Conservation (phyloP, 2,797 vertebrate genomes). For the Chiloscyllium punctatum region DNA sequence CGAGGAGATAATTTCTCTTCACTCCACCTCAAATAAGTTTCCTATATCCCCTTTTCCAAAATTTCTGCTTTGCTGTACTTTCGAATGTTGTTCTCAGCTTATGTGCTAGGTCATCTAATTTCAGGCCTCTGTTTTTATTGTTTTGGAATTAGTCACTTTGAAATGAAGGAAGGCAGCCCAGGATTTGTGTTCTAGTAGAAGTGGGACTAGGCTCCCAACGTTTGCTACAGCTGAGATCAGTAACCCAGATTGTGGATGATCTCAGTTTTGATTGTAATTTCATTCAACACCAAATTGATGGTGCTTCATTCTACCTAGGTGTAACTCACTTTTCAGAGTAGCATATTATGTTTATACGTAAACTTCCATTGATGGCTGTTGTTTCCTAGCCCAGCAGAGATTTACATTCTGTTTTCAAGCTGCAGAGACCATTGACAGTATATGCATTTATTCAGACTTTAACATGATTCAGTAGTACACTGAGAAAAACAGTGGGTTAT, state of each 20-base stretch:
- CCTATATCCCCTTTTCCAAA: not conserved
- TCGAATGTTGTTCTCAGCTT: not conserved
- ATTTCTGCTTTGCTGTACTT: not conserved
- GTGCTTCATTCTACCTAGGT: not conserved
- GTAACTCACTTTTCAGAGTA: not conserved
- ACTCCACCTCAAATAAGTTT: not conserved
- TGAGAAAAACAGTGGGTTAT: not conserved
- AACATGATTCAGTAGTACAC: not conserved
- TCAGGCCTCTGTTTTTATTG: not conserved
- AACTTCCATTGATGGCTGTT: not conserved
- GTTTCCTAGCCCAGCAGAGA: not conserved
- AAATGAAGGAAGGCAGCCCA: not conserved
- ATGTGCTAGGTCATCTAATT: not conserved
- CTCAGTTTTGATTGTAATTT: not conserved
- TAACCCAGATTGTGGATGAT: not conserved
- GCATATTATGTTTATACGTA: not conserved
- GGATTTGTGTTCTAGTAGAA: not conserved
- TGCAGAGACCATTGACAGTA: not conserved
- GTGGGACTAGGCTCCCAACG: not conserved
- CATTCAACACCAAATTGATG: not conserved
- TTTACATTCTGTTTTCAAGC: not conserved
- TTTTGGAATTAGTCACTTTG: not conserved
- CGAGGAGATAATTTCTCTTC: not conserved
- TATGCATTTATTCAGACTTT: not conserved
- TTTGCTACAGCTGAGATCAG: not conserved